Evolutionary conservation across 2,113 vertebrate species (phyloP).

Genomic region (Phalacrocorax brasilianus): DNA sequence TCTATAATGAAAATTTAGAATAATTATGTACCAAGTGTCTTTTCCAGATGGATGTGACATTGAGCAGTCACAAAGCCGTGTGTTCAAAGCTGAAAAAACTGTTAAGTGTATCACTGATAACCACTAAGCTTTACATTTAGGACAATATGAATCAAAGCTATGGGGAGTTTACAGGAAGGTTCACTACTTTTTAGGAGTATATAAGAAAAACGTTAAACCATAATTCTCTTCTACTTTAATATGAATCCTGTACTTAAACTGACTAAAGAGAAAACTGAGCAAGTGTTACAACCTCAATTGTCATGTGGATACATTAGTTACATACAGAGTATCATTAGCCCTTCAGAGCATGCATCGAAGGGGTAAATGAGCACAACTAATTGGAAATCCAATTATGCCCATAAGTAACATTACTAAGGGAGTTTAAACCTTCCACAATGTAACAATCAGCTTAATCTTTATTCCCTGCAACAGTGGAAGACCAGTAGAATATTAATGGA

Average conservation of each 20-base stretch:
- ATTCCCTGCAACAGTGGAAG: neutral
- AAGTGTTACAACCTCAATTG: neutral
- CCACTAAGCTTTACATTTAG: neutral
- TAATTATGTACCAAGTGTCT: neutral
- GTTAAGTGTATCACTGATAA: neutral
- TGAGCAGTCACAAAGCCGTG: neutral
- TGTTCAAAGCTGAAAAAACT: neutral
- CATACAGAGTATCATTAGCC: slow-evolving; percentile 21
- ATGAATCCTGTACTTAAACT: neutral
- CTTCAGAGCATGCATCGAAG: slow-evolving; percentile 37
- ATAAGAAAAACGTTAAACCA: neutral
- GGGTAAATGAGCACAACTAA: slow-evolving; percentile 47
- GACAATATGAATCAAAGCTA: neutral
- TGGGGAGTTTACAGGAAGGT: neutral
- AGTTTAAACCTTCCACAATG: slow-evolving; percentile 17
- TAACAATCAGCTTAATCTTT: slow-evolving; percentile 32
- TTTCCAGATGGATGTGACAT: neutral
- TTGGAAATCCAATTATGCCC: slow-evolving; percentile 56
- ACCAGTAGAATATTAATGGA: slow-evolving; percentile 31
- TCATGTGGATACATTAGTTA: neutral
- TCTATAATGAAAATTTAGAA: neutral
- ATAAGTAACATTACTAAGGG: slow-evolving; percentile 52
- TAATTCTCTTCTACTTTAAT: neutral
- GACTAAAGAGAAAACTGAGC: neutral
- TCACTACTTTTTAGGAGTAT: neutral